Base-by-base conservation (phyloP, 2,113 vertebrate species). In the Centropus unirufus region DNA sequence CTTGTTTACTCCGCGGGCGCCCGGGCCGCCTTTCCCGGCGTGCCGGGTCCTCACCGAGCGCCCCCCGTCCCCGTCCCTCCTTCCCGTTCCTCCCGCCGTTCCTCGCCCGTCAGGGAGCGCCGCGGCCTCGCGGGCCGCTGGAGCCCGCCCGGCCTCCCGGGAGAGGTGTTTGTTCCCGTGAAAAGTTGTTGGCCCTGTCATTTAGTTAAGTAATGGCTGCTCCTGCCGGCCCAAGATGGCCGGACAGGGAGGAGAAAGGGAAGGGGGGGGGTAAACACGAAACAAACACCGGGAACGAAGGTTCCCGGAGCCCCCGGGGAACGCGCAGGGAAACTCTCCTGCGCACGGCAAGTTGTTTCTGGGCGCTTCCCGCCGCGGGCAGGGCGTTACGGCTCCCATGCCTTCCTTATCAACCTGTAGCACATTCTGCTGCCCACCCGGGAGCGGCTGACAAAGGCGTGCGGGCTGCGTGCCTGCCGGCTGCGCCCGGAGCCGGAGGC, bases 141-240 rank as follows among this genome's bases (percentile, higher is more conserved):
- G 62, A 83, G 89, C 76, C 42, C 42, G 87, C 87, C 67, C 78
- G 76, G 44, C 83, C 82, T 46, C 84, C 64, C 10, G 30, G 54
- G n/a, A 79, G 72, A 34, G 72, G 36, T 92, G 95, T 95, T 97
- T 87, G 94, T 94, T 96, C 96, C 92, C 84, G 89, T 95, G 92
- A 73, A 98, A 98, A 97, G 97, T 98, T 98, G 94, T 97, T 95
- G 96, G 96, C 96, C 95, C 97, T 98, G 97, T 98, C 98, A 98
- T 98, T 97, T 98, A 98, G 97, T 98, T 98, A 98, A 98, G 96
- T 98, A 98, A 99, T 98, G 98, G 98, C 98, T 98, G 98, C 97
- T 98, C 97, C 95, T 97, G 92, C 97, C 97, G 97, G 98, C 95
- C 98, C 98, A 98, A 99, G 98, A 99, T 99, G 98, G 98, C 98